Base-by-base conservation (phyloP, 2,888 invertebrate species). In the Plebejus anna region DNA sequence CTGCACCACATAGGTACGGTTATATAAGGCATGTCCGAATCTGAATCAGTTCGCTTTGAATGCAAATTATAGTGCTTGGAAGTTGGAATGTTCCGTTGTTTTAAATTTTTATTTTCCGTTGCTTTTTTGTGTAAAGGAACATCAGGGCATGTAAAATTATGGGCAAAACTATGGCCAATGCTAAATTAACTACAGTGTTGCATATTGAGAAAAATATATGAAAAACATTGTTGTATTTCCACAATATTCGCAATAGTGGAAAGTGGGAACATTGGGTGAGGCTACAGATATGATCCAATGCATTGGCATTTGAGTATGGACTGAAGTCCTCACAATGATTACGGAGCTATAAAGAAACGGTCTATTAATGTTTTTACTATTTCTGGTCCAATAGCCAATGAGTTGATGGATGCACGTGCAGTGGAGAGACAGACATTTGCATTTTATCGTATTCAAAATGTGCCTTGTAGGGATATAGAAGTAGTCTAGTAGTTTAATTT, bases 341-440 rank as follows among this genome's bases (percentile, higher is more conserved):
- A 51, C 13, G 28, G 22, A 42, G 11, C 11, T 72, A 47, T 28
- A 72, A 47, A 36, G 72, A n/a, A n/a, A 71, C 42, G 71, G 71
- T 72, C 28, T 72, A 72, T 72, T 47, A 71, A 32, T 66, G 66
- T 66, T 66, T 66, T 66, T 11, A 42, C 7, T 72, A 47, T 72
- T 73, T 73, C 55, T 73, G 73, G 73, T 73, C 73, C 73, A 73
- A 73, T 73, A 73, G 55, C 32, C 55, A 73, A 73, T 73, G 51
- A 22, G 71, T 71, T 71, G 42, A 55, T 32, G 11, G 73, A 73
- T 55, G 73, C 73, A 55, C 32, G 7, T 73, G 73, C 51, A 32
- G 4, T 28, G 28, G 51, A 72, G 47, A 51, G 22, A 72, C 42
- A 51, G 11, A 42, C 72, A 72, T 72, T 72, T 51, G 32, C 73